Evolutionary conservation across 2,797 vertebrate genomes (phyloP).

Genomic region (Podarcis lilfordi): DNA sequence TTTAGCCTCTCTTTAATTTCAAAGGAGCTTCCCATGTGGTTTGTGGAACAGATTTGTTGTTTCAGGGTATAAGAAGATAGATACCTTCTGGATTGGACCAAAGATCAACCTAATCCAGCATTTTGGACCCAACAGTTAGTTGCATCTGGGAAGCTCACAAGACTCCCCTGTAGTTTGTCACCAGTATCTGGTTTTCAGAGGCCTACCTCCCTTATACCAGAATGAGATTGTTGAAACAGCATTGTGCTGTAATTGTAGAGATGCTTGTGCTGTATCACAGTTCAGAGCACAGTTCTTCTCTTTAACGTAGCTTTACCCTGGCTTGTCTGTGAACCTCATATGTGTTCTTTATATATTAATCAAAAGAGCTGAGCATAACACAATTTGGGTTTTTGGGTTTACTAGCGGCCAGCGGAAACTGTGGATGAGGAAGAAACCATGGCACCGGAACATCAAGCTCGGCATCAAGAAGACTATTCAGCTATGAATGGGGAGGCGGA

Average conservation of each 20-base stretch:
- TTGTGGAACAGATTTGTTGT: not conserved
- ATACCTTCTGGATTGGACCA: not conserved
- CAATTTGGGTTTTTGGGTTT: slow-evolving; percentile 41
- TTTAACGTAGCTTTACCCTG: not conserved
- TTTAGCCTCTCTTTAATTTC: not conserved
- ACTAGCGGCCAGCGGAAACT: slow-evolving; percentile 81
- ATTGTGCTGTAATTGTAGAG: not conserved
- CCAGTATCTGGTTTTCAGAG: not conserved
- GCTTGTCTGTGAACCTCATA: too few species aligned
- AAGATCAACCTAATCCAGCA: not conserved
- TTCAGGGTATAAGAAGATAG: not conserved
- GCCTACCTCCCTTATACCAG: not conserved
- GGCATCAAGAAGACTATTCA: slow-evolving; percentile 48
- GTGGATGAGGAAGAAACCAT: slow-evolving; percentile 81
- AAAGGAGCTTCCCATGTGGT: not conserved
- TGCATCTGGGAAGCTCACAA: not conserved
- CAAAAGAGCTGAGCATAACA: slow-evolving; percentile 17
- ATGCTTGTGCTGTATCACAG: not conserved
- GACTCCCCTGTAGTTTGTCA: not conserved
- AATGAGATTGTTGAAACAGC: not conserved
- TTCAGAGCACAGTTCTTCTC: not conserved
- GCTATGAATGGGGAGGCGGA: slow-evolving; percentile 53
- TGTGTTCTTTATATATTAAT: not conserved
- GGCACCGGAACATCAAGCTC: slow-evolving; percentile 44
- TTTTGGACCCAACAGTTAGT: not conserved